A percentile compares a stretch with the other conserved stretches of the same genome.
Evolutionary conservation across 2,888 invertebrate genomes (phyloP).

Genomic region (Cordilura impudica): DNA sequence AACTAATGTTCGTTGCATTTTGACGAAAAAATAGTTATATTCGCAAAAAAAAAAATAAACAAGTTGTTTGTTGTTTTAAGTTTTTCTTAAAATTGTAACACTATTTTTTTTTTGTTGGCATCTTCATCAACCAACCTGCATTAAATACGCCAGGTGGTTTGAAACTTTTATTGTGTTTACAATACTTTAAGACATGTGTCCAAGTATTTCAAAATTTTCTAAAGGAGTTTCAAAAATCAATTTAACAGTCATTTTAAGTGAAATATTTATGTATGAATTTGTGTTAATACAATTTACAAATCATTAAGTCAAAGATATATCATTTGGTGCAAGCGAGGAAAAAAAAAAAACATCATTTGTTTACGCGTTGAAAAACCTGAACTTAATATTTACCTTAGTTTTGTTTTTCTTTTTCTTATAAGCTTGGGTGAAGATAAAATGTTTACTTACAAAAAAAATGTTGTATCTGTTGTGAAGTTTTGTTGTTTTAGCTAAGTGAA

Average conservation of each 20-base stretch:
- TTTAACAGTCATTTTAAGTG: constrained; percentile 5
- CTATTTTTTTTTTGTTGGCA: background rate
- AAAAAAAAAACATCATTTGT: constrained; percentile 26
- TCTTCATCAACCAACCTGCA: background rate
- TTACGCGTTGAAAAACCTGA: constrained; percentile 16
- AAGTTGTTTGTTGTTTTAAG: constrained; percentile 2
- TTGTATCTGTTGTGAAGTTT: constrained; percentile 2
- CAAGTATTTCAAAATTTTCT: constrained; percentile 21
- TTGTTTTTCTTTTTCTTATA: background rate
- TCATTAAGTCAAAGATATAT: constrained; percentile 20
- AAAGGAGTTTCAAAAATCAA: constrained; percentile 8
- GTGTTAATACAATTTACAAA: background rate
- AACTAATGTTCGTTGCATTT: constrained; percentile 13
- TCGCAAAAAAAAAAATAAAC: background rate
- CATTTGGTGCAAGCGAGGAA: constrained; percentile 3
- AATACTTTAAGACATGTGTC: constrained; percentile 30
- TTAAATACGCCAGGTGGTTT: constrained; percentile 33
- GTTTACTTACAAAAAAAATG: constrained; percentile 30
- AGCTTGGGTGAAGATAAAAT: background rate
- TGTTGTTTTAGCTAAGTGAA: background rate
- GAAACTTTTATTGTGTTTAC: constrained; percentile 1
- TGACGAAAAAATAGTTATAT: background rate
- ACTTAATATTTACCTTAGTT: constrained; percentile 10
- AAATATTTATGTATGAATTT: constrained; percentile 13
- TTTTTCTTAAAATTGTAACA: constrained; percentile 28